Evolutionary conservation across 2,888 invertebrate species (phyloP).

Genomic region (Carcina quercana): DNA sequence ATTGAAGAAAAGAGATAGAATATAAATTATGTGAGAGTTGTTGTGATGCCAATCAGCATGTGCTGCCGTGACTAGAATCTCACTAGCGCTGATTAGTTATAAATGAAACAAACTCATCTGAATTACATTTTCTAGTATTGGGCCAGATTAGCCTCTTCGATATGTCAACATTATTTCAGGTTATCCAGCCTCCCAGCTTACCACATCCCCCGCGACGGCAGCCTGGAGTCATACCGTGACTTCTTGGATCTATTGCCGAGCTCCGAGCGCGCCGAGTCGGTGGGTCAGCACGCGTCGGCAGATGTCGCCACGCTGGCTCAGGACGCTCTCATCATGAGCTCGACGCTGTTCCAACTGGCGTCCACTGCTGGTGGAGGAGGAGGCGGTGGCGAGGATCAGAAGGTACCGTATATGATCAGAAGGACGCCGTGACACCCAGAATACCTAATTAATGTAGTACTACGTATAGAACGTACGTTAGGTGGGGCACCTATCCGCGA

Average conservation of each 20-base stretch:
- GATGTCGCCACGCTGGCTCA: conserved; percentile 89
- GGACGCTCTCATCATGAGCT: conserved; percentile 84
- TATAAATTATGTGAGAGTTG: too few species aligned
- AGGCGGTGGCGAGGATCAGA: conserved; percentile 80
- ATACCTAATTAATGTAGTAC: too few species aligned
- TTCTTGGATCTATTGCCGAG: conserved; percentile 85
- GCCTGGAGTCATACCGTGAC: conserved; percentile 86
- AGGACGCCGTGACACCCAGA: too few species aligned
- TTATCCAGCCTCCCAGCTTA: conserved; percentile 84
- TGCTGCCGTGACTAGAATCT: too few species aligned
- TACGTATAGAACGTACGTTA: too few species aligned
- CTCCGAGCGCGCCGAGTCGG: conserved; percentile 88
- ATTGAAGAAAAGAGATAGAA: too few species aligned
- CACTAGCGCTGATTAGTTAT: too few species aligned
- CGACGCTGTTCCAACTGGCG: conserved; percentile 85
- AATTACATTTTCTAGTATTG: too few species aligned
- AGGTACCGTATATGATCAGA: conserved; percentile 63
- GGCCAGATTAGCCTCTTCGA: too few species aligned
- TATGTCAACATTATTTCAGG: conserved; percentile 43
- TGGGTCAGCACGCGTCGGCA: conserved; percentile 93
- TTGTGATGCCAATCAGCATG: too few species aligned
- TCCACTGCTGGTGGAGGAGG: conserved; percentile 75
- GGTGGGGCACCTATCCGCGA: too few species aligned
- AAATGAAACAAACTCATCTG: too few species aligned
- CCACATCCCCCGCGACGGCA: conserved; percentile 88